Evolutionary conservation across 2,888 invertebrate genomes (phyloP).

Genomic region (Aromia moschata): DNA sequence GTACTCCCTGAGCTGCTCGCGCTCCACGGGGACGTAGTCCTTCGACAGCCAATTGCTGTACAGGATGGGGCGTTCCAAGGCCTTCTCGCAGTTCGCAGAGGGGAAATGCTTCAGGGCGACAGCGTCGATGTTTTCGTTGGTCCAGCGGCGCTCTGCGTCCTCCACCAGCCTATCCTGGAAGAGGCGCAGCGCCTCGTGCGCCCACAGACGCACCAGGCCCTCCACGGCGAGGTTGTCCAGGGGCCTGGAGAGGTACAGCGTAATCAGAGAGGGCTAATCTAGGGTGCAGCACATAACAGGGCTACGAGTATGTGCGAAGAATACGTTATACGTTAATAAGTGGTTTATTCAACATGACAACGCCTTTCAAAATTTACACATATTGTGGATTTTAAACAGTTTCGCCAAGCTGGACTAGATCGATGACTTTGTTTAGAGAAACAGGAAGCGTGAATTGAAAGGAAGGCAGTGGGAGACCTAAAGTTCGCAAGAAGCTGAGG

Average conservation of each 20-base stretch:
- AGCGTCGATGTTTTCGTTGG: slow-evolving; percentile 95
- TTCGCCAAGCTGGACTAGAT: too few species aligned
- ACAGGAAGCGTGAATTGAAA: too few species aligned
- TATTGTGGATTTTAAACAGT: too few species aligned
- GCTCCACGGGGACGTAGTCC: slow-evolving; percentile 95
- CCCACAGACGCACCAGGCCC: slow-evolving; percentile 98
- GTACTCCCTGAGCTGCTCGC: slow-evolving; percentile 95
- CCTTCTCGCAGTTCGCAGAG: slow-evolving; percentile 71
- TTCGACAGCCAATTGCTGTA: slow-evolving; percentile 99
- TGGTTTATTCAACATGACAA: too few species aligned
- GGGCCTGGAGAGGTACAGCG: slow-evolving; percentile 76
- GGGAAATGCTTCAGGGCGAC: slow-evolving; percentile 96
- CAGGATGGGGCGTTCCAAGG: slow-evolving; percentile 92
- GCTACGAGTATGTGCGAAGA: too few species aligned
- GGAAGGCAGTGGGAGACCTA: too few species aligned
- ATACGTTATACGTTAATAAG: too few species aligned
- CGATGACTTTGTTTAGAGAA: too few species aligned
- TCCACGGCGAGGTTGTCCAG: slow-evolving; percentile 91
- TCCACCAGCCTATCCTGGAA: slow-evolving; percentile 97
- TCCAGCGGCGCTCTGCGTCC: slow-evolving; percentile 95
- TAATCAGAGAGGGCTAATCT: too few species aligned
- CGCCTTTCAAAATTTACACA: too few species aligned
- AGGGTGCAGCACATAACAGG: too few species aligned
- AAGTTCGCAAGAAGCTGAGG: too few species aligned
- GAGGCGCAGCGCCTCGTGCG: slow-evolving; percentile 96